Conservation (phyloP, 2,888 invertebrate species). For the Halocaridina rubra region DNA sequence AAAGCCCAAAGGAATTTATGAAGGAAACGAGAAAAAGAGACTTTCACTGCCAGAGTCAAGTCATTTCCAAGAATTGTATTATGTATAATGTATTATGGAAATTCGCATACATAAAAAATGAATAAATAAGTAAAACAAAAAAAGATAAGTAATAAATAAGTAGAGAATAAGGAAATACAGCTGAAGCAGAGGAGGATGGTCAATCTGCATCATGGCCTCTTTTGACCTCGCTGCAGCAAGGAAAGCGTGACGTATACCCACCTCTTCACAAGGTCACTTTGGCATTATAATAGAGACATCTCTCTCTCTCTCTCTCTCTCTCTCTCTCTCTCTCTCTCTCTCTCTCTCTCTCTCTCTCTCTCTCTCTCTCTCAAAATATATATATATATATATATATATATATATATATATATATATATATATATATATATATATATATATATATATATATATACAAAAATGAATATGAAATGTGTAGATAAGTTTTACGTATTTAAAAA, state of each 20-base stretch:
- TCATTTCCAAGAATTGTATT: too few species aligned
- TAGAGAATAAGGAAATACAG: too few species aligned
- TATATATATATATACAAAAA: constrained; percentile 22
- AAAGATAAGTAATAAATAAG: not conserved
- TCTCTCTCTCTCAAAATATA: not conserved
- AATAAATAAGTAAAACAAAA: too few species aligned
- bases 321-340: not conserved
- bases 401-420: constrained; percentile 17
- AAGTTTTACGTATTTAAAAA: too few species aligned
- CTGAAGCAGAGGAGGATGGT: constrained; percentile 9
- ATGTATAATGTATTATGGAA: too few species aligned
- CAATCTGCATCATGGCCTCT: not conserved
- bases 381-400: not conserved
- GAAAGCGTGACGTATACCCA: not conserved
- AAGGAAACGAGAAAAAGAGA: too few species aligned
- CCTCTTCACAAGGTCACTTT: not conserved
- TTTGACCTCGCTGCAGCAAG: not conserved
- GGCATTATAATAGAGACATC: too few species aligned
- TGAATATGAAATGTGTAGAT: too few species aligned
- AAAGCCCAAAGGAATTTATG: too few species aligned
- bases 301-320: not conserved
- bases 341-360: not conserved
- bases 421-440: constrained; percentile 16
- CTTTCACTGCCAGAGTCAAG: too few species aligned
- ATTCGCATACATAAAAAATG: too few species aligned